Percentiles rank a stretch among this genome's conserved stretches.
These are phyloP conservation scores for Acanthurus leucopareius DNA, from an alignment of 2,797 vertebrate genomes.

Conservation along the genomic window DNA sequence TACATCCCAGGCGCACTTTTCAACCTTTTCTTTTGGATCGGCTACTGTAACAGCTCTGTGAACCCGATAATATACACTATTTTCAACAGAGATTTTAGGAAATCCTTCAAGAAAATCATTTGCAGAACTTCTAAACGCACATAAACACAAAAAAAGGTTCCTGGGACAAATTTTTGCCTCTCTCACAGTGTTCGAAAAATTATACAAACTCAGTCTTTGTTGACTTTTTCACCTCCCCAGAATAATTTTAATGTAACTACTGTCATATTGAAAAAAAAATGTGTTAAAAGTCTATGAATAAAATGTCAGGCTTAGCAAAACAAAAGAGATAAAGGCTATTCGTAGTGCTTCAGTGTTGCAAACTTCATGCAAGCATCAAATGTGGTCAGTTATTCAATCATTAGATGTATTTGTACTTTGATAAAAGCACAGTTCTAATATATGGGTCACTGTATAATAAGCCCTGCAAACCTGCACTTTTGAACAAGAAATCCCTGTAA, in stretches of 20 bases:
- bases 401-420: constrained; percentile 7
- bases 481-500: constrained; percentile 10
- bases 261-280: constrained; percentile 29
- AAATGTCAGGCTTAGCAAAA: constrained; percentile 60
- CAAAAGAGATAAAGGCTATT: constrained; percentile 20
- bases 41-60: constrained; percentile 90
- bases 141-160: constrained; percentile 45
- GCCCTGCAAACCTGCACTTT: constrained; percentile 28
- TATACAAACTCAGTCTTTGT: constrained; percentile 11
- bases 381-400: background rate
- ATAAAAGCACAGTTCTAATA: constrained; percentile 25
- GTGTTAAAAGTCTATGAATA: constrained; percentile 74
- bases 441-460: constrained; percentile 43
- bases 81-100: constrained; percentile 90
- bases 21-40: constrained; percentile 90
- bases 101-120: constrained; percentile 89
- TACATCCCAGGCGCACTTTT: constrained; percentile 86
- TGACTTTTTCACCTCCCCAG: constrained; percentile 33
- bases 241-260: constrained; percentile 63
- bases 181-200: constrained; percentile 21
- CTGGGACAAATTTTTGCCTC: constrained; percentile 11
- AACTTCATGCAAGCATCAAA: constrained; percentile 13
- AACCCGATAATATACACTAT: constrained; percentile 90
- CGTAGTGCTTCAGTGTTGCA: constrained; percentile 15
- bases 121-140: constrained; percentile 81